These are phyloP conservation scores for Blastobasis adustella DNA, from an alignment of 2,888 invertebrate genomes.

Conservation along the genomic window DNA sequence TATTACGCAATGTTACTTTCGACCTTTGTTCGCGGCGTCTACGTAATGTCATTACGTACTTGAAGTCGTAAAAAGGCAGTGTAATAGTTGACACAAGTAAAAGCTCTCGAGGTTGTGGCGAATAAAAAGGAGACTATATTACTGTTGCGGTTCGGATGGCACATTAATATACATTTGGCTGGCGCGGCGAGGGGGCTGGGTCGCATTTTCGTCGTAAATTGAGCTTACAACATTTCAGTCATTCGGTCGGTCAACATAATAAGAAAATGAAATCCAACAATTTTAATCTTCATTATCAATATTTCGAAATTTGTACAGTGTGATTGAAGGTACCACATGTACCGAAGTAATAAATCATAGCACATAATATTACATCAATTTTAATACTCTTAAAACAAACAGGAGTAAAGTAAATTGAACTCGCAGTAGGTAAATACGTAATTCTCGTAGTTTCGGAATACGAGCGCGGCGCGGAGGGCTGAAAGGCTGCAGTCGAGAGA, in stretches of 20 bases:
- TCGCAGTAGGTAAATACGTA: too few relatives aligned
- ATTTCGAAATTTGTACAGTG: too few relatives aligned
- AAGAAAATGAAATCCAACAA: constrained; percentile 3
- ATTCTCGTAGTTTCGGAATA: too few relatives aligned
- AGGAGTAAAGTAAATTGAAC: too few relatives aligned
- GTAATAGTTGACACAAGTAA: constrained; percentile 62
- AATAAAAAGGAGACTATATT: constrained; percentile 68
- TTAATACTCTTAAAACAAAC: too few relatives aligned
- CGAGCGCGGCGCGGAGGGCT: too few relatives aligned
- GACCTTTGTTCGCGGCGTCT: constrained; percentile 27
- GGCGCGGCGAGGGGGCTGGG: constrained; percentile 29
- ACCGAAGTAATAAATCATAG: too few relatives aligned
- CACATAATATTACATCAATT: too few relatives aligned
- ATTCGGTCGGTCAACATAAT: constrained; percentile 16
- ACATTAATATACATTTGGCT: constrained; percentile 70
- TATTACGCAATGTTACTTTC: too few relatives aligned
- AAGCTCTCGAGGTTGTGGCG: constrained; percentile 51
- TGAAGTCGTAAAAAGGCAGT: constrained; percentile 47
- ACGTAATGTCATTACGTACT: constrained; percentile 41
- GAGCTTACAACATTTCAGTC: constrained; percentile 45
- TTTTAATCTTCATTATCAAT: not conserved
- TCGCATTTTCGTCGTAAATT: constrained; percentile 56
- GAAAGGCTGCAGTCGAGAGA: constrained; percentile 14
- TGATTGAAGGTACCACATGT: too few relatives aligned
- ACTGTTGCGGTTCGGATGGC: constrained; percentile 52